A percentile compares a stretch with the other conserved stretches of the same genome.
phyloP scores from a whole-genome alignment of 2,888 invertebrate genomes.

The Caenorhabditis macrosperma region DNA sequence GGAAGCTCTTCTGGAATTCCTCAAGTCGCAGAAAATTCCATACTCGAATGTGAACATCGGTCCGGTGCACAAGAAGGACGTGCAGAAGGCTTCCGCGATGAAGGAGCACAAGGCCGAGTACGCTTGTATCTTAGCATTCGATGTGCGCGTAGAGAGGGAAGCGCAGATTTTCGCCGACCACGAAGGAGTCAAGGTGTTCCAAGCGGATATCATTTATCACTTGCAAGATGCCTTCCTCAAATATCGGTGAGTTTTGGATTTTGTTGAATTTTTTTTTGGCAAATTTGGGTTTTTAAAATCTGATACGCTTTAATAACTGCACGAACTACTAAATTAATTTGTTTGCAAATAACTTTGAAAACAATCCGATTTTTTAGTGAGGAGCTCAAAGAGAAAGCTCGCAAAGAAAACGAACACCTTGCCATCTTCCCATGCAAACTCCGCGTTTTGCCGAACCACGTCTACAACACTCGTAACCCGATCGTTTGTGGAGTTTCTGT shows the following conservation, averaged over 20 bases:
- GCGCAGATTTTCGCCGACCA: slow-evolving; percentile 97
- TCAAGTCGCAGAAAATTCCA: slow-evolving; percentile 94
- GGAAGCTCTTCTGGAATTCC: slow-evolving; percentile 95
- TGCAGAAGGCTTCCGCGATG: slow-evolving; percentile 99
- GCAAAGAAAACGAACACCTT: slow-evolving; percentile 95
- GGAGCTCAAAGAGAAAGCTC: slow-evolving; percentile 90
- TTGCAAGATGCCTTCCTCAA: slow-evolving; percentile 93
- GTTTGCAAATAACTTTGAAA: slow-evolving; percentile 5
- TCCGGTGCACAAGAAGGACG: slow-evolving; percentile 98
- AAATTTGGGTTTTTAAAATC: background rate
- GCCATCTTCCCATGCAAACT: slow-evolving; percentile 99
- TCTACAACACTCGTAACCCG: slow-evolving; percentile 96
- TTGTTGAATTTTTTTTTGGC: too few species aligned
- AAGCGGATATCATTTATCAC: slow-evolving; percentile 99
- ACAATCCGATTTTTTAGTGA: slow-evolving; percentile 84
- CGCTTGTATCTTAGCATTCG: slow-evolving; percentile 98
- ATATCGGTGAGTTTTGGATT: slow-evolving; percentile 72
- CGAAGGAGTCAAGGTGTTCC: slow-evolving; percentile 93
- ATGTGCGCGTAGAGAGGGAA: slow-evolving; percentile 93
- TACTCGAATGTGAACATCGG: slow-evolving; percentile 98
- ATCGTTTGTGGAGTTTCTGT: slow-evolving; percentile 96
- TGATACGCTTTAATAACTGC: too few species aligned
- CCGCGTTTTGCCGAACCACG: slow-evolving; percentile 87
- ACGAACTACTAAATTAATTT: too few species aligned
- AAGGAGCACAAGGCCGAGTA: slow-evolving; percentile 95